Base-by-base conservation (phyloP, 2,113 vertebrate species). In the Felis chaus region DNA sequence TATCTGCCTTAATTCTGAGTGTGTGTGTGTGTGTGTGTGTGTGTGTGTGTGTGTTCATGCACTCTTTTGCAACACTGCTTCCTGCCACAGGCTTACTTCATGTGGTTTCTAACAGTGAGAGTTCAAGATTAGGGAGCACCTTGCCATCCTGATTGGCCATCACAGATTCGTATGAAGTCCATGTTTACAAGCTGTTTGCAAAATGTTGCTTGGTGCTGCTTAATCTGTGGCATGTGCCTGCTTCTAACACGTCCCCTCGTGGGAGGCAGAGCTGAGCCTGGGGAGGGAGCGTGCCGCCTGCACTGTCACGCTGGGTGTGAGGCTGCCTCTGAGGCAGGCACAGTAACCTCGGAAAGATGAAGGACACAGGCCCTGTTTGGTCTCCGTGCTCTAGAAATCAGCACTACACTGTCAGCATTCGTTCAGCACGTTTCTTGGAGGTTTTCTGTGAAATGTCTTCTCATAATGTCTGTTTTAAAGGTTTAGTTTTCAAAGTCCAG, bases 141-240 rank as follows among this genome's bases (percentile, higher is more conserved):
- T 36, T 48, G 82, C 91, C 33, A 13, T 61, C 81, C 78, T 23
- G 73, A 85, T 15, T 71, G 80, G 66, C 85, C 12, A 10, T 66
- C 33, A 11, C 94, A 33, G 31, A 81, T 93, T 61, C 16, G 0
- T 19, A 41, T 33, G 82, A 84, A 36, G 14, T 74, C 41, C 16
- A 7, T 97, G 94, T 98, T 97, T 97, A 96, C 69, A 61, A 86
- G 86, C 92, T 97, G 97, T 97, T 98, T 92, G 89, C 25, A 12
- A 39, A 92, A 73, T 94, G 97, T 97, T 97, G 98, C 97, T 91
- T 93, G 84, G 96, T 90, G 96, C 97, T 89, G 91, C 92, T 84
- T 95, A 21, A 29, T 96, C 95, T 92, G 66, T 90, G 91, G 78
- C 91, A 76, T 81, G 71, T 78, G 93, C 76, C 79, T 66, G 63